Evolutionary conservation across 2,888 invertebrate genomes (phyloP).

Genomic region (Papilio protenor): DNA sequence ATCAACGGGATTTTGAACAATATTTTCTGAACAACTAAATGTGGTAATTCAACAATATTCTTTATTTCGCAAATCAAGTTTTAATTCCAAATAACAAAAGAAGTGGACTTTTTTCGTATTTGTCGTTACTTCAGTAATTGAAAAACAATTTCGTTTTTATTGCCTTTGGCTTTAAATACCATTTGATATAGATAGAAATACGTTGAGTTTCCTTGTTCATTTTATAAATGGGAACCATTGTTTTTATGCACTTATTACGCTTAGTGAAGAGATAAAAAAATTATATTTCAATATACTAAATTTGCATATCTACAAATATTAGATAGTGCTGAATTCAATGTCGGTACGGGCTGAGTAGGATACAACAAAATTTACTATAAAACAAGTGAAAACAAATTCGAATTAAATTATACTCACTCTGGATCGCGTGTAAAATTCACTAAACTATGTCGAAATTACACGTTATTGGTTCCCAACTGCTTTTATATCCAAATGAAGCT

Average conservation of each 20-base stretch:
- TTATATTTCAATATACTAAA: not conserved
- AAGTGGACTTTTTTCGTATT: not conserved
- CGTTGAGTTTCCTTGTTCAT: not conserved
- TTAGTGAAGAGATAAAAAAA: not conserved
- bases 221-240: not conserved
- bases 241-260: not conserved
- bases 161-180: not conserved
- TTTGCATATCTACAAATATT: no score
- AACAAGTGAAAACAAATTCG: constrained; percentile 26
- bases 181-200: constrained; percentile 16
- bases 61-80: constrained; percentile 20
- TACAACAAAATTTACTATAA: not conserved
- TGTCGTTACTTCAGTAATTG: constrained; percentile 30
- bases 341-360: not conserved
- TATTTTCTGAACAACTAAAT: not conserved
- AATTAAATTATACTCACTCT: constrained; percentile 16
- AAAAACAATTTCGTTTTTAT: constrained; percentile 22
- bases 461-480: constrained; percentile 22
- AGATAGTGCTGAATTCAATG: no score
- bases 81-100: constrained; percentile 16
- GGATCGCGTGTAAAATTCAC: constrained; percentile 24
- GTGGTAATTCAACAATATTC: not conserved
- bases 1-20: not conserved
- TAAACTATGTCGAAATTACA: constrained; percentile 35
- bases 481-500: constrained; percentile 35